Evolutionary conservation across 2,113 vertebrate genomes (phyloP).

Genomic region (Alligator mississippiensis): DNA sequence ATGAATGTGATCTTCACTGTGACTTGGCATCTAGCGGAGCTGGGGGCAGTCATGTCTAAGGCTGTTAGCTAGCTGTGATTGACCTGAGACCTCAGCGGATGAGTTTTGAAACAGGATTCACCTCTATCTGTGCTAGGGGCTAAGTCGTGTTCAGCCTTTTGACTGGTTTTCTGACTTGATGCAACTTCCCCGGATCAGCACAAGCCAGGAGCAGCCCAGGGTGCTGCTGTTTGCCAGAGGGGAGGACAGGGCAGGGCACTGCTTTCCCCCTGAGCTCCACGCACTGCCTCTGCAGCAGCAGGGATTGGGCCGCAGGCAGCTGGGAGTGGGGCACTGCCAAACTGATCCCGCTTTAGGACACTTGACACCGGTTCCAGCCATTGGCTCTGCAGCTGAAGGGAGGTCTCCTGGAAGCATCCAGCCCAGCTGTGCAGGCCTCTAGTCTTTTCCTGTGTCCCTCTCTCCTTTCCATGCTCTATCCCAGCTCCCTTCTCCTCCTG

Average conservation of each 20-base stretch:
- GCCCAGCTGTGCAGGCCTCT: neutral
- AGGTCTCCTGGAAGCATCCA: neutral
- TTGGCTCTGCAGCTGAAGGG: neutral
- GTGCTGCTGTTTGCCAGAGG: neutral
- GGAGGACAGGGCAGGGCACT: too few relatives aligned
- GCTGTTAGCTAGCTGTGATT: neutral
- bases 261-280: neutral
- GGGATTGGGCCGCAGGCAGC: neutral
- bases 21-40: neutral
- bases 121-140: neutral
- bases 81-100: neutral
- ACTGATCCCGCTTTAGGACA: neutral
- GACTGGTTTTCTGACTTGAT: neutral
- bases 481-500: neutral
- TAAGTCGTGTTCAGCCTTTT: neutral
- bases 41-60: neutral
- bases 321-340: neutral
- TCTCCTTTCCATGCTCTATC: neutral
- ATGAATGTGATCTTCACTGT: neutral
- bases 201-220: neutral
- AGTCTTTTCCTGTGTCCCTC: neutral
- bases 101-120: neutral
- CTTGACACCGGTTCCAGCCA: neutral
- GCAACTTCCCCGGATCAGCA: neutral
- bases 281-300: neutral